These are phyloP conservation scores for Conchocele bisecta DNA, from an alignment of 2,888 invertebrate genomes.

Conservation along the genomic window DNA sequence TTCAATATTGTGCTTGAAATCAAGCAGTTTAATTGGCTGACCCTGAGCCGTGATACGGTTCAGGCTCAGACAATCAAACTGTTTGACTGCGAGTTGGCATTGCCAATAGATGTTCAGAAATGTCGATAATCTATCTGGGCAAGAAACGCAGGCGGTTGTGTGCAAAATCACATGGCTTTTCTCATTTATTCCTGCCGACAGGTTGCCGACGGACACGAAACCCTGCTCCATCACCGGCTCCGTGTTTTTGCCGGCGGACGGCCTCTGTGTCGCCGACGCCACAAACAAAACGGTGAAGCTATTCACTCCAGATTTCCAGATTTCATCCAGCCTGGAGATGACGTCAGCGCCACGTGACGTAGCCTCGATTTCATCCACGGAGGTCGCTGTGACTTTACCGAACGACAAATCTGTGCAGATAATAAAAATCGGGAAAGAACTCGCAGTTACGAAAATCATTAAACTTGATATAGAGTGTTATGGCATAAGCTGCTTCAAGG, in stretches of 20 bases:
- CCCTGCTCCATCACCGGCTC: constrained; percentile 33
- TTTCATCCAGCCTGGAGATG: constrained; percentile 17
- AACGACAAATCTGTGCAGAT: constrained; percentile 25
- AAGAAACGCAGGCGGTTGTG: no score
- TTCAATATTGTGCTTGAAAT: no score
- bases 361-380: constrained; percentile 4
- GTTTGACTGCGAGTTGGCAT: no score
- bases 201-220: constrained; percentile 24
- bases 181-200: background rate
- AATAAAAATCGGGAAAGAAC: constrained; percentile 7
- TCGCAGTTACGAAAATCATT: constrained; percentile 15
- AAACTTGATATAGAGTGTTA: constrained; percentile 30
- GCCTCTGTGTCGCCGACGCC: constrained; percentile 28
- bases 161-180: no score
- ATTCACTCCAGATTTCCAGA: constrained; percentile 16
- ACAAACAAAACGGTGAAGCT: constrained; percentile 25
- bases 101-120: no score
- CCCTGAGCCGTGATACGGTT: no score
- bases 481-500: constrained; percentile 12
- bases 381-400: constrained; percentile 18
- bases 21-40: no score
- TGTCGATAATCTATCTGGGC: no score
- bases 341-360: constrained; percentile 36
- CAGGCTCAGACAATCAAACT: no score
- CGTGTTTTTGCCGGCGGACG: constrained; percentile 25